Evolutionary conservation across 2,797 vertebrate genomes (phyloP).

Genomic region (Zenarchopterus dispar): DNA sequence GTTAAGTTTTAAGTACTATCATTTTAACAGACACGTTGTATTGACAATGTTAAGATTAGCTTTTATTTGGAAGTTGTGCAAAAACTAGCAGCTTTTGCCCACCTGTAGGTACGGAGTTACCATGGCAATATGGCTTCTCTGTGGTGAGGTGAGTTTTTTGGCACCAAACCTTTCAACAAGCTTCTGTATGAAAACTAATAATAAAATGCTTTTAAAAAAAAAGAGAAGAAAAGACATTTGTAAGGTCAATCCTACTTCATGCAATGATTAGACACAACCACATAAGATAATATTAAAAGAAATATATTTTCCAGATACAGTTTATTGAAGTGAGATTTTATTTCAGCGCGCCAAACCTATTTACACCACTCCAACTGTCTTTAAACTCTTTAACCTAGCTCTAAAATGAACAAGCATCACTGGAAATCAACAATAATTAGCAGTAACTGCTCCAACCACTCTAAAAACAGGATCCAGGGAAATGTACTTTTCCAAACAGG

Average conservation of each 20-base stretch:
- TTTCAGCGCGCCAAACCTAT: not conserved
- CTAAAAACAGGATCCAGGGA: not conserved
- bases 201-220: not conserved
- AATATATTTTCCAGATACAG: not conserved
- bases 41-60: too few relatives aligned
- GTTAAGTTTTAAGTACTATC: too few relatives aligned
- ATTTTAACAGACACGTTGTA: too few relatives aligned
- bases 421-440: not conserved
- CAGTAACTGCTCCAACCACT: not conserved
- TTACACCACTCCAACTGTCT: not conserved
- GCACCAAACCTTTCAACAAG: constrained; percentile 9
- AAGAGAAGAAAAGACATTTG: not conserved
- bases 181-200: constrained; percentile 11
- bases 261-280: not conserved
- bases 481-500: not conserved
- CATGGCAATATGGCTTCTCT: constrained; percentile 32
- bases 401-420: not conserved
- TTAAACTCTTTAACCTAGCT: not conserved
- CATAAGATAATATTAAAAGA: not conserved
- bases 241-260: not conserved
- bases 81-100: constrained; percentile 29
- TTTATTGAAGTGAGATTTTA: not conserved
- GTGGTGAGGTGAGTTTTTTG: constrained; percentile 14
- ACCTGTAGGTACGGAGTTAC: constrained; percentile 21
- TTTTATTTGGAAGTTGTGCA: constrained; percentile 11